phyloP scores from a whole-genome alignment of 2,888 invertebrate species.

The Eurytoma adleriae region DNA sequence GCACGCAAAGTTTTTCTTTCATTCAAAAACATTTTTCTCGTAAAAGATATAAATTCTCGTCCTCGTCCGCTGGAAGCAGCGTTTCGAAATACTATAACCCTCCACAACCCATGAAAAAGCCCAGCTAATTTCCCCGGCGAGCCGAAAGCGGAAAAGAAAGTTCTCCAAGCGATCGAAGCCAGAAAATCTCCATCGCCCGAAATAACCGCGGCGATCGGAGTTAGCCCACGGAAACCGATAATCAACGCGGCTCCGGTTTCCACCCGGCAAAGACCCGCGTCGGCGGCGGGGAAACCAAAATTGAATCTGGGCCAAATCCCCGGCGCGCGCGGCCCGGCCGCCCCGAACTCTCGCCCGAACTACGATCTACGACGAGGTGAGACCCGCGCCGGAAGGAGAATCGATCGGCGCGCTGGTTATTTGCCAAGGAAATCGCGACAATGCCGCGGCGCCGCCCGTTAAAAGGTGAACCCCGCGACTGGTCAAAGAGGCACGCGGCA shows the following conservation, averaged over 20 bases:
- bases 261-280: neutral
- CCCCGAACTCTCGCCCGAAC: slow-evolving; percentile 1
- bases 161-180: neutral
- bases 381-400: too few species aligned
- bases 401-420: slow-evolving; percentile 1
- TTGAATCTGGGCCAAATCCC: slow-evolving; percentile 55
- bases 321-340: neutral
- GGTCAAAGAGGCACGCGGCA: too few species aligned
- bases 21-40: neutral
- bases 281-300: slow-evolving; percentile 23
- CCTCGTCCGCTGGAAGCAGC: neutral
- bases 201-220: neutral
- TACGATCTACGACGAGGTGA: slow-evolving; percentile 15
- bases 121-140: neutral
- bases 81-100: neutral
- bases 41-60: neutral
- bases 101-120: neutral
- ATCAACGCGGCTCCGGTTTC: slow-evolving; percentile 35
- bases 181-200: neutral
- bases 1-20: too few species aligned
- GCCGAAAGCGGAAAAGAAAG: neutral
- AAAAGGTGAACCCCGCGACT: too few species aligned
- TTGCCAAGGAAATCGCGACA: slow-evolving; percentile 39
- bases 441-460: neutral
- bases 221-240: neutral